phyloP scores from a whole-genome alignment of 2,797 vertebrate genomes.

The Acanthurus tractus region DNA sequence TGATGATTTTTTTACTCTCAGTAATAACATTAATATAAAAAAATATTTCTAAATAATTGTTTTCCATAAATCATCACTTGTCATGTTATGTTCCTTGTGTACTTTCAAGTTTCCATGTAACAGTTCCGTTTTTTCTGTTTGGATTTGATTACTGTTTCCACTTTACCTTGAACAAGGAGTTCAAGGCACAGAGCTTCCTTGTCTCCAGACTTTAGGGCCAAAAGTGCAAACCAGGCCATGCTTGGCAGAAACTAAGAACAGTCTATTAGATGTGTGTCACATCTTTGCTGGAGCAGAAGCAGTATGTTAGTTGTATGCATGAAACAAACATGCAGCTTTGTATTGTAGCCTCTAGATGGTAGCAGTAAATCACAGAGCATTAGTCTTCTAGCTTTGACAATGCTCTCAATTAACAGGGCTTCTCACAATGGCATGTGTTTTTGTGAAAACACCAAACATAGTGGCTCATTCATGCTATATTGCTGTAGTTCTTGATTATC shows the following conservation, averaged over 20 bases:
- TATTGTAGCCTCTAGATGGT: conserved; percentile 41
- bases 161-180: neutral
- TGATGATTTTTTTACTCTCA: neutral
- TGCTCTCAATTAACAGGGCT: no score
- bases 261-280: neutral
- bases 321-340: conserved; percentile 14
- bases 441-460: neutral
- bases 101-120: neutral
- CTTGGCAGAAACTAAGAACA: neutral
- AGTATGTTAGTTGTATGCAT: neutral
- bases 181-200: neutral
- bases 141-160: neutral
- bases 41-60: no score
- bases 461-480: neutral
- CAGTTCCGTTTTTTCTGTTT: conserved; percentile 2
- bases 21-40: neutral
- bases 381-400: neutral
- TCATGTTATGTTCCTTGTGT: neutral
- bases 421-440: neutral
- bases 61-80: neutral
- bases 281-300: neutral
- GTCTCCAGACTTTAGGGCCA: neutral
- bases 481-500: neutral
- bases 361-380: conserved; percentile 17
- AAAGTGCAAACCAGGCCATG: neutral